Percentiles rank a stretch among this genome's conserved stretches.
Evolutionary conservation across 2,797 vertebrate genomes (phyloP).

Genomic region (Huso huso): DNA sequence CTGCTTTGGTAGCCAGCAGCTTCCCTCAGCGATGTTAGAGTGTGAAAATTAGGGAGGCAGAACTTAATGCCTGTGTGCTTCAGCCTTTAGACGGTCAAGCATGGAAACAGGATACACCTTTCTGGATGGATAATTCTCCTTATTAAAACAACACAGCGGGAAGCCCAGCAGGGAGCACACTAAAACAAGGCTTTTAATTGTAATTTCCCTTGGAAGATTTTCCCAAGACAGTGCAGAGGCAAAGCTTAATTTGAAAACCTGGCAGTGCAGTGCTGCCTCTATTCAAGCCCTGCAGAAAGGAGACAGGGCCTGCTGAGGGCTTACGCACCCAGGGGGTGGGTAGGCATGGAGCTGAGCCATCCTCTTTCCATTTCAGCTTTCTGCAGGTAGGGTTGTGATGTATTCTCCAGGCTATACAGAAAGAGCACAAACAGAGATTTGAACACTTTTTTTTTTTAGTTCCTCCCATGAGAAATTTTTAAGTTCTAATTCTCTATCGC

Average conservation of each 20-base stretch:
- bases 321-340: background rate
- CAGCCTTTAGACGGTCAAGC: constrained; percentile 79
- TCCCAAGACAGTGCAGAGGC: constrained; percentile 63
- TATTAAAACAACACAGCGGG: constrained; percentile 95
- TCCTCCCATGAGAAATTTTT: background rate
- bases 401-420: too few species aligned
- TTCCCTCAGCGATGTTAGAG: constrained; percentile 44
- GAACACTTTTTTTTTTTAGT: too few species aligned
- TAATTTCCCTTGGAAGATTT: constrained; percentile 78
- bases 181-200: constrained; percentile 87
- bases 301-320: background rate
- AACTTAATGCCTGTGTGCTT: constrained; percentile 67
- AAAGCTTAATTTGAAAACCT: constrained; percentile 53
- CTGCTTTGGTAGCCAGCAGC: constrained; percentile 39
- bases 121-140: constrained; percentile 94
- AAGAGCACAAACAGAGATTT: too few species aligned
- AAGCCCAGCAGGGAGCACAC: constrained; percentile 77
- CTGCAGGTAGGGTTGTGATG: background rate
- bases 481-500: background rate
- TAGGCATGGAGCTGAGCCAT: background rate
- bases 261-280: constrained; percentile 28
- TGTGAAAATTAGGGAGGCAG: constrained; percentile 57
- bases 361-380: background rate
- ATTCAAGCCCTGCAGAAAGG: constrained; percentile 32
- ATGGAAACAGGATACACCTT: constrained; percentile 96